These are phyloP conservation scores for Tetramorium simillimum DNA, from an alignment of 1,140 invertebrate genomes.

Conservation along the genomic window DNA sequence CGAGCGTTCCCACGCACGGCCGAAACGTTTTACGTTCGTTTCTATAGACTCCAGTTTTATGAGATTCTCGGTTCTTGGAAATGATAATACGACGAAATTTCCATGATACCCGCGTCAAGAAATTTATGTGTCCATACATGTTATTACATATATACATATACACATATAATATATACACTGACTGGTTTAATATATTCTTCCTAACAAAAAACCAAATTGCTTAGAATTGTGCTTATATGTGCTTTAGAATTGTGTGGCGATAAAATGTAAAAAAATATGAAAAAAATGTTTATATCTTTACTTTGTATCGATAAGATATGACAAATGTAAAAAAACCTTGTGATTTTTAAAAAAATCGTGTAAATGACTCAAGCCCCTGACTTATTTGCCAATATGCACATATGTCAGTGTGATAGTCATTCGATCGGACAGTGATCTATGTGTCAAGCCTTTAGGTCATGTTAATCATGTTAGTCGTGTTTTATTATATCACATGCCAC, in stretches of 20 bases:
- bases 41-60: constrained; percentile 66
- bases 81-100: constrained; percentile 55
- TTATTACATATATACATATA: too few species aligned
- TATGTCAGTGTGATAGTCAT: background rate
- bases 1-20: constrained; percentile 62
- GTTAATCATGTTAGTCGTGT: constrained; percentile 46
- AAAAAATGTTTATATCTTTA: background rate
- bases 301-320: background rate
- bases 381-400: background rate
- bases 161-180: background rate
- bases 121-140: background rate
- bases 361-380: background rate
- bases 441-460: background rate
- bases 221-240: too few species aligned
- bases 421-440: constrained; percentile 19
- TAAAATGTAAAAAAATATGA: background rate
- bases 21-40: constrained; percentile 62
- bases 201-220: background rate
- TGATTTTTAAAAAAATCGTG: background rate
- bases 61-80: constrained; percentile 43
- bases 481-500: constrained; percentile 34
- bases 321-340: background rate
- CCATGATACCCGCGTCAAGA: constrained; percentile 43
- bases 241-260: background rate
- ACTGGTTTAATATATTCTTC: background rate